Percentiles rank a stretch among this genome's conserved stretches.
Evolutionary conservation across 2,888 invertebrate species (phyloP).

Genomic region (Seira sanloemensis): DNA sequence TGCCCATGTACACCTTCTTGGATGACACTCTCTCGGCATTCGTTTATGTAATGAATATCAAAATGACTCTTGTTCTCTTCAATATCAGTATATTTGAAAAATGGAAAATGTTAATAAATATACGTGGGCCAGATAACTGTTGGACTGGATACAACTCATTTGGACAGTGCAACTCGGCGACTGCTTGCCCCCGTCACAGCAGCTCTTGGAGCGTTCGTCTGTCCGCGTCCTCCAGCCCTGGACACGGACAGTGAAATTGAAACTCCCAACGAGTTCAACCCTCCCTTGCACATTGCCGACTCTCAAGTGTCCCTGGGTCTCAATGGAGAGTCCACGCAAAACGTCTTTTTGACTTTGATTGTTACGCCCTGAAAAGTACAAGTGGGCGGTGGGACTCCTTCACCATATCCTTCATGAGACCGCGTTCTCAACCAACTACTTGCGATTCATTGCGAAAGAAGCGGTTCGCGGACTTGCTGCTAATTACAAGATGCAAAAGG

Average conservation of each 20-base stretch:
- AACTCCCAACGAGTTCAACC: constrained; percentile 71
- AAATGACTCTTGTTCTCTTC: no score
- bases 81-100: no score
- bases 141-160: constrained; percentile 82
- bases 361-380: constrained; percentile 86
- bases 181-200: constrained; percentile 87
- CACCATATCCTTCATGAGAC: constrained; percentile 85
- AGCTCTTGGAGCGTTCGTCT: constrained; percentile 77
- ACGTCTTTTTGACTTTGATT: constrained; percentile 76
- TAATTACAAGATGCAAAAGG: constrained; percentile 71
- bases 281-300: constrained; percentile 68
- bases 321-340: constrained; percentile 73
- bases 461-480: constrained; percentile 71
- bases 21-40: constrained; percentile 89
- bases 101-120: background rate
- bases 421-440: constrained; percentile 83
- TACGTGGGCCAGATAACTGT: constrained; percentile 83
- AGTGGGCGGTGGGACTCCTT: constrained; percentile 85
- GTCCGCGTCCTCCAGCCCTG: constrained; percentile 72
- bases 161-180: constrained; percentile 80
- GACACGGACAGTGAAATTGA: constrained; percentile 71
- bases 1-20: constrained; percentile 86
- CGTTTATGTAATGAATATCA: no score
- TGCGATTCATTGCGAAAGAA: constrained; percentile 87
- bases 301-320: constrained; percentile 72